These are phyloP conservation scores for Siphlonurus alternatus DNA, from an alignment of 2,888 invertebrate genomes.

Conservation along the genomic window DNA sequence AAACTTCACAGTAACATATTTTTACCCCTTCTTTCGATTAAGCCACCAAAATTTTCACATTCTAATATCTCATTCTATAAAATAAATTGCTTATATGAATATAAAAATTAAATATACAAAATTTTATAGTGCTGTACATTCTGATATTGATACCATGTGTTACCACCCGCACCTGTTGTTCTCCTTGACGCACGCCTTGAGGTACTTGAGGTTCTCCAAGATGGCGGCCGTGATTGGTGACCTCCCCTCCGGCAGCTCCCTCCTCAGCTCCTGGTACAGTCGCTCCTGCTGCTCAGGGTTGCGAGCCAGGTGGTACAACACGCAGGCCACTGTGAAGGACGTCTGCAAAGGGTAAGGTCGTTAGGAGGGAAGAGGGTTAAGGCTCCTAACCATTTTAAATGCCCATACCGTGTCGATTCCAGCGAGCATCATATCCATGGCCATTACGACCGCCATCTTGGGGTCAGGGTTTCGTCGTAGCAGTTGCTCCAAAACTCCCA, in stretches of 20 bases:
- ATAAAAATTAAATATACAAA: not conserved
- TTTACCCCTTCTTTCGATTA: too few species aligned
- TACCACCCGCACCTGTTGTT: slow-evolving; percentile 39
- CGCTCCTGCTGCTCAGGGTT: slow-evolving; percentile 48
- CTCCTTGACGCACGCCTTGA: slow-evolving; percentile 45
- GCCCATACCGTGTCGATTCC: slow-evolving; percentile 49
- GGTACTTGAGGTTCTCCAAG: slow-evolving; percentile 30
- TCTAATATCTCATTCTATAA: too few species aligned
- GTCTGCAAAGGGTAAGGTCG: slow-evolving; percentile 35
- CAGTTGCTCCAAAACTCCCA: slow-evolving; percentile 45
- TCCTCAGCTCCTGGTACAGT: slow-evolving; percentile 38
- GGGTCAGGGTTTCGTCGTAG: slow-evolving; percentile 21
- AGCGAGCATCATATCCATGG: slow-evolving; percentile 48
- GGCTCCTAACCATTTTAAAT: not conserved
- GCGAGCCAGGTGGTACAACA: slow-evolving; percentile 54
- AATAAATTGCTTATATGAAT: too few species aligned
- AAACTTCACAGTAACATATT: too few species aligned
- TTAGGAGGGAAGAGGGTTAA: not conserved
- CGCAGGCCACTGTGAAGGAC: slow-evolving; percentile 57
- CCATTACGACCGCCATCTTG: slow-evolving; percentile 44
- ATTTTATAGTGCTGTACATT: not conserved
- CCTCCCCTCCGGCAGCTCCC: slow-evolving; percentile 34
- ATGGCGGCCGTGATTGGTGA: slow-evolving; percentile 32
- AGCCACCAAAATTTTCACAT: too few species aligned
- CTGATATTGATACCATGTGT: not conserved